Conservation (phyloP, 2,797 vertebrate genomes). For the Nyctalus aviator region DNA sequence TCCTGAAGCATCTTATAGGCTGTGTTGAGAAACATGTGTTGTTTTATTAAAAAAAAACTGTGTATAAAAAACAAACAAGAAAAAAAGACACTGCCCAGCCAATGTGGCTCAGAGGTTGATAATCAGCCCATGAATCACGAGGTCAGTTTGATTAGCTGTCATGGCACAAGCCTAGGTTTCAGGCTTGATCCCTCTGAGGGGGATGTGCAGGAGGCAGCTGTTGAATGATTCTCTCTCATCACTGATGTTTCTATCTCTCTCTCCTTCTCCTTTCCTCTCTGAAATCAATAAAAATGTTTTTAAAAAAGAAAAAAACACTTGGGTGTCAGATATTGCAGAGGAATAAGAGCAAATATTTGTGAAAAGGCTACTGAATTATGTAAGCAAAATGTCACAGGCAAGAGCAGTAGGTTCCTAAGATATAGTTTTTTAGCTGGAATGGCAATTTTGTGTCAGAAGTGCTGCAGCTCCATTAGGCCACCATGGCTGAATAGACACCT, state of each 20-base stretch:
- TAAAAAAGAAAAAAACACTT: neutral
- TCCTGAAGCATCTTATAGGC: neutral
- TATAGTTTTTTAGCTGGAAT: neutral
- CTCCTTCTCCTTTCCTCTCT: too few species aligned
- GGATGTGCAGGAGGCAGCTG: too few species aligned
- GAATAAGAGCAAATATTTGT: conserved; percentile 20
- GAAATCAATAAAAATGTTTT: neutral
- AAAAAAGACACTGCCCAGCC: neutral
- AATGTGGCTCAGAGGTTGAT: too few species aligned
- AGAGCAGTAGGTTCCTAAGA: neutral
- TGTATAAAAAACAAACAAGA: neutral
- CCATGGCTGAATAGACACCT: neutral
- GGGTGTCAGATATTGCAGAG: neutral
- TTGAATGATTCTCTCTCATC: too few species aligned
- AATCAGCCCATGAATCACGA: too few species aligned
- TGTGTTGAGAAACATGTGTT: neutral
- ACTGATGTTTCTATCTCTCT: too few species aligned
- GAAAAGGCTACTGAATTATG: neutral
- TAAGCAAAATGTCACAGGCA: neutral
- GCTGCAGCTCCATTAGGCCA: neutral
- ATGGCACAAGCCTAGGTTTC: too few species aligned
- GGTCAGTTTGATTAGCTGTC: too few species aligned
- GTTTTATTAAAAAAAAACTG: neutral
- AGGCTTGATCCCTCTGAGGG: too few species aligned
- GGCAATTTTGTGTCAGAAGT: neutral